phyloP scores from a whole-genome alignment of 2,797 vertebrate genomes.

The Platyrinchus mystaceus region DNA sequence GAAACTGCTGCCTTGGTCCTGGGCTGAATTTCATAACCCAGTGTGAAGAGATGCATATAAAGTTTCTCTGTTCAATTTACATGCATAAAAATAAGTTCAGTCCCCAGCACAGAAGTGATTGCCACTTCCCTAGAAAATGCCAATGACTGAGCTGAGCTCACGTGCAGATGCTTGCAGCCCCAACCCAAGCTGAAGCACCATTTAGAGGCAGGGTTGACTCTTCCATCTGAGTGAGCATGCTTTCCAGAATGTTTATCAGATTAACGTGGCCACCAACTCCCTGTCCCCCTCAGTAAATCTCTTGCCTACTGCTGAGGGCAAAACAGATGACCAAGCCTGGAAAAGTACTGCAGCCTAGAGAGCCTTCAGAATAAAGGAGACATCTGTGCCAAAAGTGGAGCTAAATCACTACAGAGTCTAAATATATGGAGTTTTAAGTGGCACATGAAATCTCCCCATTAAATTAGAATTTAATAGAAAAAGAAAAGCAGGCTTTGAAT shows the following conservation, averaged over 20 bases:
- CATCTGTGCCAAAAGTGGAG: background rate
- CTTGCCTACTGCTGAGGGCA: slow-evolving; percentile 38
- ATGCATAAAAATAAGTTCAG: background rate
- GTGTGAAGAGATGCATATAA: background rate
- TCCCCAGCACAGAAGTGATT: background rate
- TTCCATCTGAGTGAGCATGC: slow-evolving; percentile 67
- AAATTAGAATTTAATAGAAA: background rate
- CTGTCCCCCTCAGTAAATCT: slow-evolving; percentile 26
- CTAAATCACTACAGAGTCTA: background rate
- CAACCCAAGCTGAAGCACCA: slow-evolving; percentile 47
- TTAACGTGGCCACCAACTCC: slow-evolving; percentile 68
- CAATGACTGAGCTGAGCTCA: background rate
- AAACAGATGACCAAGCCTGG: slow-evolving; percentile 21
- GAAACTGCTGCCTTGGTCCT: background rate
- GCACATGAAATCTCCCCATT: background rate
- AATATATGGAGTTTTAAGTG: background rate
- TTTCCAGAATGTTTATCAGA: slow-evolving; percentile 77
- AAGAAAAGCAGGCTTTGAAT: background rate
- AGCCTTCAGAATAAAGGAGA: background rate
- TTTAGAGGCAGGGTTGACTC: slow-evolving; percentile 52
- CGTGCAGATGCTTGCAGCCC: slow-evolving; percentile 58
- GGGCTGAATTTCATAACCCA: background rate
- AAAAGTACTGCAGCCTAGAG: background rate
- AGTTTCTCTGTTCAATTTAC: background rate
- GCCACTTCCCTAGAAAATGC: background rate